phyloP scores from a whole-genome alignment of 2,113 vertebrate species.

The Protobothrops flavoviridis region DNA sequence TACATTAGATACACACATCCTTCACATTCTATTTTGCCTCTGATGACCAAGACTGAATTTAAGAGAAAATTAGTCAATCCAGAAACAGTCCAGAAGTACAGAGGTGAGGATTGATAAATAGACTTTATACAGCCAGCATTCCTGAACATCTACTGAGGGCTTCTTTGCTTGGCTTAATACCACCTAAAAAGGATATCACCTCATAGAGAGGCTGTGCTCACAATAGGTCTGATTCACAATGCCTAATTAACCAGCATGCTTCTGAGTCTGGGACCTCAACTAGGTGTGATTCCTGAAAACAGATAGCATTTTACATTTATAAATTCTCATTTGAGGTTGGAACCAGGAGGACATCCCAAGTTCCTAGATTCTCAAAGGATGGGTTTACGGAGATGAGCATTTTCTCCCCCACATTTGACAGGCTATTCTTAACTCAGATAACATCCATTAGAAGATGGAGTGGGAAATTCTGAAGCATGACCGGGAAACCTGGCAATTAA shows the following conservation, averaged over 20 bases:
- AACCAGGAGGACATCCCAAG: not conserved
- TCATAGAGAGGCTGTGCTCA: not conserved
- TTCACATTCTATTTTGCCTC: too few species aligned
- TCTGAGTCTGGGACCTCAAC: not conserved
- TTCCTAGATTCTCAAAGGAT: not conserved
- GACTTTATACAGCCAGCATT: not conserved
- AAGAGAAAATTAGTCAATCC: not conserved
- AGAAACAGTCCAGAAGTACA: not conserved
- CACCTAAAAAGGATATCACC: not conserved
- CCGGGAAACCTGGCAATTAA: conserved; percentile 50
- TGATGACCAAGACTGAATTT: not conserved
- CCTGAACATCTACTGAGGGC: not conserved
- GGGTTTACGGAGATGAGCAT: not conserved
- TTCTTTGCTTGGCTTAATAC: not conserved
- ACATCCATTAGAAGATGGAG: conserved; percentile 1
- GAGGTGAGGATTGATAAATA: not conserved
- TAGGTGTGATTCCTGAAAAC: not conserved
- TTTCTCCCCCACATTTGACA: not conserved
- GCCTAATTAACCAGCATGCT: not conserved
- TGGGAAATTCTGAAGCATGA: conserved; percentile 34
- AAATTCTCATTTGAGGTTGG: not conserved
- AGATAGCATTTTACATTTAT: not conserved
- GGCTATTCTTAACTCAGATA: not conserved
- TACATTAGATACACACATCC: too few species aligned
- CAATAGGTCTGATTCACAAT: not conserved